Evolutionary conservation across 2,797 vertebrate species (phyloP), one percentile per base, ranked within the genome.

Genomic region (Cryptoprocta ferox): DNA sequence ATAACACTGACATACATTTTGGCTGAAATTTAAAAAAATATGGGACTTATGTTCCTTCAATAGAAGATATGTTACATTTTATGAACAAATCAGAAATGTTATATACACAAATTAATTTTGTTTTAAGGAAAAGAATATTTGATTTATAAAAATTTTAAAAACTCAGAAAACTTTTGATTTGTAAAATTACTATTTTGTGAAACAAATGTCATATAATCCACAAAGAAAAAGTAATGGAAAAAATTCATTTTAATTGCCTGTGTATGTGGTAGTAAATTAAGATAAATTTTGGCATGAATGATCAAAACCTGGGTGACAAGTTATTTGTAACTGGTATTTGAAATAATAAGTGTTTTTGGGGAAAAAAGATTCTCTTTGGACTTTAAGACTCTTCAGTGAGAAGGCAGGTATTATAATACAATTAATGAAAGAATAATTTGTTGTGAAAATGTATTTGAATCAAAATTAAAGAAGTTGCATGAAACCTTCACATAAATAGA

Each of bases 141-240:
- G 45, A 73, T 87, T 71, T 84, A n/a, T 53, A 82, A 50, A 92
- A 96, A 79, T 7, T 82, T 79, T 73, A 95, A 32, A 92, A 92
- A 85, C 5, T n/a, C 63, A 75, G 68, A 80, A 87, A 93, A 91
- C 35, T 70, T 14, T 75, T 45, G n/a, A 21, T 21, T 83, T 84
- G 4, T 93, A 89, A 80, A 93, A 59, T 21, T 94, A 14, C 24
- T 85, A 71, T 79, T 73, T 97, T 78, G 83, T 26, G 35, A 71
- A 96, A 91, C 50, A 88, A 93, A 96, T 42, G 56, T 80, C 21
- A 93, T 80, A 93, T 95, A 89, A 91, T 83, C 93, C n/a, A 83
- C 19, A 94, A 94, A 93, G 42, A 48, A 21, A 87, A 90, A 78
- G 2, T 71, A 94, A 86, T 28, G 50, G 79, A 59, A 63, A 94